Conservation (phyloP, 2,797 vertebrate genomes). For the Tadarida brasiliensis region DNA sequence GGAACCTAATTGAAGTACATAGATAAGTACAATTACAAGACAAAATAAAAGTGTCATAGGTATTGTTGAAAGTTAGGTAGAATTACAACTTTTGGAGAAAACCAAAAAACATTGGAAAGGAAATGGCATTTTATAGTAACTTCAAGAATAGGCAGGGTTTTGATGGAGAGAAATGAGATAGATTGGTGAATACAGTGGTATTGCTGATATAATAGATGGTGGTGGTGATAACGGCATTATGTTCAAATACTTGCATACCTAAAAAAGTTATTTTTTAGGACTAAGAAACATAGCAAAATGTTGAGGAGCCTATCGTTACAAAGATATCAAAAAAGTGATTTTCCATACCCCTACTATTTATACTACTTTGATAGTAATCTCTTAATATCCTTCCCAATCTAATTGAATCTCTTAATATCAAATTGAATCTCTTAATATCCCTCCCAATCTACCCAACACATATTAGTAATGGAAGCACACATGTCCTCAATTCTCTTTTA, state of each 20-base stretch:
- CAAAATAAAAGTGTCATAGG: neutral
- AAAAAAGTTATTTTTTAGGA: neutral
- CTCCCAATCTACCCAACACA: neutral
- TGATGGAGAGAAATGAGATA: neutral
- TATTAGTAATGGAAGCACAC: neutral
- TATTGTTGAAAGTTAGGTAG: neutral
- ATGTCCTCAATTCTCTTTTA: neutral
- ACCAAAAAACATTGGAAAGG: neutral
- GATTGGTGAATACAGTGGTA: neutral
- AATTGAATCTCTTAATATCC: too few relatives aligned
- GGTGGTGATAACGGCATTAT: neutral
- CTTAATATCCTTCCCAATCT: too few relatives aligned
- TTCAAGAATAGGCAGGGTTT: neutral
- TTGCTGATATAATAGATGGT: neutral
- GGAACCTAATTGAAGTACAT: neutral
- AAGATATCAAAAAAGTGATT: constrained; percentile 4
- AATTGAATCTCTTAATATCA: too few relatives aligned
- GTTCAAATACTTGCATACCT: neutral
- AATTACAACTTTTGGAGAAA: neutral
- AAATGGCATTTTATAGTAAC: neutral
- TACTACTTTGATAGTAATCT: neutral
- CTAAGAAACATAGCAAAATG: neutral
- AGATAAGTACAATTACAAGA: neutral
- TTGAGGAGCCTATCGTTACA: neutral
- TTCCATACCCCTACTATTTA: neutral